A percentile compares a stretch with the other conserved stretches of the same genome.
These are phyloP conservation scores for Typhlichthys eigenmanni DNA, from an alignment of 2,797 vertebrate genomes.

Conservation along the genomic window DNA sequence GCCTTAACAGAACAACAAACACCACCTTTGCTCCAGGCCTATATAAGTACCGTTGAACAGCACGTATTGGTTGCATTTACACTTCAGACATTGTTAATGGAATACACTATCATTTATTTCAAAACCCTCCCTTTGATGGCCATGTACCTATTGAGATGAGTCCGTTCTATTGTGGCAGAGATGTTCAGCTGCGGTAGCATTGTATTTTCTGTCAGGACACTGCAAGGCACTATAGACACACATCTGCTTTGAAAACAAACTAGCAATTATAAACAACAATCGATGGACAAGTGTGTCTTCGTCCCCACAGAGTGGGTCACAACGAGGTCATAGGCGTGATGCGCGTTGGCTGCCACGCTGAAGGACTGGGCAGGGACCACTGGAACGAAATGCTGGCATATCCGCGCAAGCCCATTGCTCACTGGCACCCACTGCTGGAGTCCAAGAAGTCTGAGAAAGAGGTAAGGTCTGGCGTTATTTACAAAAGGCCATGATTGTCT, in stretches of 20 bases:
- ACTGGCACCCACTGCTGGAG: slow-evolving; percentile 96
- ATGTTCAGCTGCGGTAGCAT: slow-evolving; percentile 6
- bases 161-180: slow-evolving; percentile 28
- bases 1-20: slow-evolving; percentile 6
- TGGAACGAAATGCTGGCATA: slow-evolving; percentile 99
- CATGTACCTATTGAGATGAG: slow-evolving; percentile 21
- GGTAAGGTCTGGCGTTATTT: slow-evolving; percentile 66
- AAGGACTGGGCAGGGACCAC: slow-evolving; percentile 95
- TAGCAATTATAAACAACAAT: slow-evolving; percentile 9
- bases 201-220: slow-evolving; percentile 11
- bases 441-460: slow-evolving; percentile 97
- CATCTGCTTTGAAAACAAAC: slow-evolving; percentile 38
- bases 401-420: slow-evolving; percentile 96
- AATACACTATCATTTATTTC: slow-evolving; percentile 5
- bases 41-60: neutral
- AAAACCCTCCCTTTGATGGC: slow-evolving; percentile 16
- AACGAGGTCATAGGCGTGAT: slow-evolving; percentile 98
- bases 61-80: slow-evolving; percentile 17
- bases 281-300: slow-evolving; percentile 26
- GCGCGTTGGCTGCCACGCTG: slow-evolving; percentile 85
- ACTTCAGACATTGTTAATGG: slow-evolving; percentile 28
- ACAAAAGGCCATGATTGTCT: no score
- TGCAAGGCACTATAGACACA: slow-evolving; percentile 13
- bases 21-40: slow-evolving; percentile 4
- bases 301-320: slow-evolving; percentile 88